A percentile compares a stretch with the other conserved stretches of the same genome.
These are phyloP conservation scores for Pachypanchax playfairii DNA, from an alignment of 2,113 vertebrate genomes.

Conservation along the genomic window DNA sequence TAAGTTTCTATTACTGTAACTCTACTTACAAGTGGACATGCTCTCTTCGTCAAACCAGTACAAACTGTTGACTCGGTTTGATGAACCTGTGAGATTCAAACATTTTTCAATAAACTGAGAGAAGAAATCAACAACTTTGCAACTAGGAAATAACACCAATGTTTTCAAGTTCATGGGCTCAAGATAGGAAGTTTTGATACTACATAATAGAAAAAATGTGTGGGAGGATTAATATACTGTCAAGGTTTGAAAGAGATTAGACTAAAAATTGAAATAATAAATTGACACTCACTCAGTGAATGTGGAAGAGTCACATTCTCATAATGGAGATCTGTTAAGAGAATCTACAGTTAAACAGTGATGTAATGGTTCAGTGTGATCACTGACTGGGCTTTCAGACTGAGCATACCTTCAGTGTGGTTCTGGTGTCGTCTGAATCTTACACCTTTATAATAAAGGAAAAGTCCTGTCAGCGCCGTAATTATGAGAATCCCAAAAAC, in stretches of 20 bases:
- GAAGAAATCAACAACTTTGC: no score
- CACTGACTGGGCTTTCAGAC: background rate
- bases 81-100: background rate
- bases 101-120: no score
- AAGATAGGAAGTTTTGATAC: no score
- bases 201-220: no score
- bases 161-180: no score
- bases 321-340: background rate
- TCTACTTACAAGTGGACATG: slow-evolving; percentile 35
- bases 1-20: background rate
- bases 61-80: background rate
- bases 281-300: slow-evolving; percentile 6
- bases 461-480: background rate
- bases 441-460: slow-evolving; percentile 21
- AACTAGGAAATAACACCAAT: no score
- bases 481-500: background rate
- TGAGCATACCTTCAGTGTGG: slow-evolving; percentile 28
- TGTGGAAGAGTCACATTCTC: background rate
- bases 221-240: background rate
- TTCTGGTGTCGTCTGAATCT: background rate
- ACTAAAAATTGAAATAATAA: background rate
- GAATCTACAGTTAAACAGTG: background rate
- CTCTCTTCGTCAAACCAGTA: background rate
- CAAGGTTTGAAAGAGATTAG: background rate
- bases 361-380: background rate